phyloP scores from a whole-genome alignment of 2,888 invertebrate genomes.

The Sturmia bella region DNA sequence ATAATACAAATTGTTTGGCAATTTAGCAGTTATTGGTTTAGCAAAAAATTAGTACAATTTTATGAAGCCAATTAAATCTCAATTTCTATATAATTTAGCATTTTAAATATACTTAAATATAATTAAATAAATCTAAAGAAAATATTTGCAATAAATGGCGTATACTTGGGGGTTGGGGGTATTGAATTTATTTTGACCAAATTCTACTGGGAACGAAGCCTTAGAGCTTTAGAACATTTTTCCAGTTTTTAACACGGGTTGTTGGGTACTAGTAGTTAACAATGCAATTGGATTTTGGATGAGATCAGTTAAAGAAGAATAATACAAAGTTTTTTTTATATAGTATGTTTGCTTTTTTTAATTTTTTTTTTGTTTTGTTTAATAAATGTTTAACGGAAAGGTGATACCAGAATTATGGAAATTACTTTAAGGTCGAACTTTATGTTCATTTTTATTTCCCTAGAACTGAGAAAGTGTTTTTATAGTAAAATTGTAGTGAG shows the following conservation, averaged over 20 bases:
- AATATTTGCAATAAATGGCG: conserved; percentile 71
- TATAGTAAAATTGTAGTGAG: too few species aligned
- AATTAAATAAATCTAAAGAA: neutral
- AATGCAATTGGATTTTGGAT: neutral
- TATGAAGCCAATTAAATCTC: neutral
- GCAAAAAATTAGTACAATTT: neutral
- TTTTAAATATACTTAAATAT: conserved; percentile 9
- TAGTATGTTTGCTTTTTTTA: too few species aligned
- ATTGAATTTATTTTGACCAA: neutral
- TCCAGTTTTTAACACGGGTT: conserved; percentile 23
- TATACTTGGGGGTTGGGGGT: conserved; percentile 71
- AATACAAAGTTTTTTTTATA: conserved; percentile 5
- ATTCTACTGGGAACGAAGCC: conserved; percentile 33
- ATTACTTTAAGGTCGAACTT: too few species aligned
- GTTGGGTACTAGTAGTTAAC: conserved; percentile 22
- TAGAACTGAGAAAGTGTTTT: too few species aligned
- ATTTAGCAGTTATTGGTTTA: conserved; percentile 21
- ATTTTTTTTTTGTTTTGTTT: too few species aligned
- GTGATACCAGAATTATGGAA: conserved; percentile 7
- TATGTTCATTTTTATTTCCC: too few species aligned
- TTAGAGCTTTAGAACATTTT: conserved; percentile 64
- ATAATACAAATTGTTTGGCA: neutral
- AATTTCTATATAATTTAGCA: neutral
- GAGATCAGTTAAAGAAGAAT: neutral
- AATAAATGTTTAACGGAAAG: neutral